A percentile compares a stretch with the other conserved stretches of the same genome.
phyloP scores from a whole-genome alignment of 2,797 vertebrate species.

The Centropyge bicolor region DNA sequence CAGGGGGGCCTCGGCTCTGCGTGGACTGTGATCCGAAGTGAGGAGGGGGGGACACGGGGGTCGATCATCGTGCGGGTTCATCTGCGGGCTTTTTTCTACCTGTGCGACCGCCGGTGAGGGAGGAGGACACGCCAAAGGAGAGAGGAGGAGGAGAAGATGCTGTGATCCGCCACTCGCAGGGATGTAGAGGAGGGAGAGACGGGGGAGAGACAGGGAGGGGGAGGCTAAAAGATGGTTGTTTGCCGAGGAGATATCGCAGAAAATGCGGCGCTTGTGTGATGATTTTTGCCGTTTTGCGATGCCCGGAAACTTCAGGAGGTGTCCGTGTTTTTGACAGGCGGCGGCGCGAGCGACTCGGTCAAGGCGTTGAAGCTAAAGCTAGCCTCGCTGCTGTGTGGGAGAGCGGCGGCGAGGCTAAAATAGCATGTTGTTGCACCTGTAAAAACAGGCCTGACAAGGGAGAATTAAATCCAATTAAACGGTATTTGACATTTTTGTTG shows the following conservation, averaged over 20 bases:
- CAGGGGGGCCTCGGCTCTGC: constrained; percentile 63
- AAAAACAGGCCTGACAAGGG: constrained; percentile 66
- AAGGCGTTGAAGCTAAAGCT: constrained; percentile 74
- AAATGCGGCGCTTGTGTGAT: constrained; percentile 67
- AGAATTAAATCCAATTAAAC: constrained; percentile 31
- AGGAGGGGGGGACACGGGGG: constrained; percentile 31
- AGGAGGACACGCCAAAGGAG: constrained; percentile 88
- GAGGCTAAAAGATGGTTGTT: constrained; percentile 76
- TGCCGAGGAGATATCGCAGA: constrained; percentile 68
- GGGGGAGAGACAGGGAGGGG: constrained; percentile 27
- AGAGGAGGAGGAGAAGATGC: constrained; percentile 86
- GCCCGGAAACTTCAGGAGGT: constrained; percentile 74
- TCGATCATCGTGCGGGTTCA: constrained; percentile 28
- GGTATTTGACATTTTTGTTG: constrained; percentile 26
- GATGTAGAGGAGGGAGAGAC: constrained; percentile 73
- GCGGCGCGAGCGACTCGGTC: constrained; percentile 63
- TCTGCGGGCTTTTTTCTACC: constrained; percentile 55
- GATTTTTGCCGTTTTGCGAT: constrained; percentile 65
- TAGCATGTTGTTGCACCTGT: constrained; percentile 81
- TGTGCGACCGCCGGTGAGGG: constrained; percentile 80
- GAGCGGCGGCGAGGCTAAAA: constrained; percentile 74
- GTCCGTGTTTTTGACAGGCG: constrained; percentile 81
- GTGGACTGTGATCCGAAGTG: constrained; percentile 51
- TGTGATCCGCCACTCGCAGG: constrained; percentile 88
- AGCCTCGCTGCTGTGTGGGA: constrained; percentile 76